Percentiles rank a stretch among this genome's conserved stretches.
Evolutionary conservation across 1,140 invertebrate species (phyloP).

Genomic region (Argopecten irradians): DNA sequence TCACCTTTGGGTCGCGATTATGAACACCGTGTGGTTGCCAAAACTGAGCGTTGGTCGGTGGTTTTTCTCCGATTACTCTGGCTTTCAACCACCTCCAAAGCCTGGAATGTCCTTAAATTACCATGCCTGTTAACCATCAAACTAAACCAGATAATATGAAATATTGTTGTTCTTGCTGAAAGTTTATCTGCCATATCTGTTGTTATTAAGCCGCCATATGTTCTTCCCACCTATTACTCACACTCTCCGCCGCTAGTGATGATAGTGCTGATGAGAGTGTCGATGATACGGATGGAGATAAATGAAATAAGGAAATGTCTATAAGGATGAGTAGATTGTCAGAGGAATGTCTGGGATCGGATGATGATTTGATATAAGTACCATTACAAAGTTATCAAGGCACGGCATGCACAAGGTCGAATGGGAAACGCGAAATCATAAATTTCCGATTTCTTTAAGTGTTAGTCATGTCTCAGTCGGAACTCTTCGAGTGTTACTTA

Average conservation of each 20-base stretch:
- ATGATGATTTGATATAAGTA: not conserved
- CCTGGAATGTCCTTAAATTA: too few species aligned
- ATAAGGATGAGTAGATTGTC: not conserved
- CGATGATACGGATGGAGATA: not conserved
- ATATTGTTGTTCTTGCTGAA: too few species aligned
- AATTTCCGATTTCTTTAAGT: not conserved
- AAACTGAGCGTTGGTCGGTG: too few species aligned
- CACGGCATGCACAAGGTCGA: not conserved
- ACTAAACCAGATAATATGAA: too few species aligned
- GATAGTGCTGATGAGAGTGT: not conserved
- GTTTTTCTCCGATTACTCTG: too few species aligned
- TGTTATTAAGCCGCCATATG: not conserved
- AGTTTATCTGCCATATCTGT: not conserved
- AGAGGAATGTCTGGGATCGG: not conserved
- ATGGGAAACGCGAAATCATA: not conserved
- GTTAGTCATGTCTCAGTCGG: not conserved
- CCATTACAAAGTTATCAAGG: not conserved
- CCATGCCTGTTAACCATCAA: too few species aligned
- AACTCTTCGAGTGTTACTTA: too few species aligned
- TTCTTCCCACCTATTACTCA: not conserved
- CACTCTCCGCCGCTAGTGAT: not conserved
- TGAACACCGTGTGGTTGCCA: too few species aligned
- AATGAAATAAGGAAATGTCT: not conserved
- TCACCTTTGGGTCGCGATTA: too few species aligned
- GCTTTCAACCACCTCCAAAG: too few species aligned